Base-by-base conservation (phyloP, 2,888 invertebrate species). In the Rhagonycha lutea region DNA sequence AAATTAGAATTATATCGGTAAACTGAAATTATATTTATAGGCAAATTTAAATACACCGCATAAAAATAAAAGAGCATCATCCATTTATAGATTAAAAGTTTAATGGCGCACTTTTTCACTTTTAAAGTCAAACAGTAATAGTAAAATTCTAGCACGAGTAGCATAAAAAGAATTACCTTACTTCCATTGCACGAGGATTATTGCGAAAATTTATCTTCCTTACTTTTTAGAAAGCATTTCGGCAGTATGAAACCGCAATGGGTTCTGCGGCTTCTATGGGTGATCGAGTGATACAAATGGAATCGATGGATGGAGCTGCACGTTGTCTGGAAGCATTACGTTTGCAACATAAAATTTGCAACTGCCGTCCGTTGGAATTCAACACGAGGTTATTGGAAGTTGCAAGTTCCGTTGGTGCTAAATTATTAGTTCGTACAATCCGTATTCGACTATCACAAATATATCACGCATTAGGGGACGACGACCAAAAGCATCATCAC, bases 181-280 rank as follows among this genome's bases (percentile, higher is more conserved):
- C 26, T 47, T 12, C 47, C 47, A 47, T n/a, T 47, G n/a, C 47
- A 47, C 7, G 47, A n/a, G 47, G 47, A 47, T 47, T 47, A 47
- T 47, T 47, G 5, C n/a, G n/a, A 7, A 47, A 47, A 47, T 47
- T 47, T 47, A 47, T 47, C 18, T 29, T 28, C 29, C 5, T 60
- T 73, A 47, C 73, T 79, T 85, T 87, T 70, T 86, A 92, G 91
- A 91, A 91, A 88, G 91, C 92, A n/a, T 93, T 90, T 86, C 92
- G 95, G 72, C 95, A 96, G 84, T 96, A 96, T 84, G 95, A 96
- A 87, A 93, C 94, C 81, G 95, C 96, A 0, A 96, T 96, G 95
- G 95, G 95, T 0, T 90, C 91, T 3, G 94, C 95, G 0, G 94
- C 95, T 0, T 92, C 93, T 0, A 90, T 95, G 82, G 96, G 95